Conservation (phyloP, 1,140 invertebrate genomes). For the Gonatopus flavifemur region DNA sequence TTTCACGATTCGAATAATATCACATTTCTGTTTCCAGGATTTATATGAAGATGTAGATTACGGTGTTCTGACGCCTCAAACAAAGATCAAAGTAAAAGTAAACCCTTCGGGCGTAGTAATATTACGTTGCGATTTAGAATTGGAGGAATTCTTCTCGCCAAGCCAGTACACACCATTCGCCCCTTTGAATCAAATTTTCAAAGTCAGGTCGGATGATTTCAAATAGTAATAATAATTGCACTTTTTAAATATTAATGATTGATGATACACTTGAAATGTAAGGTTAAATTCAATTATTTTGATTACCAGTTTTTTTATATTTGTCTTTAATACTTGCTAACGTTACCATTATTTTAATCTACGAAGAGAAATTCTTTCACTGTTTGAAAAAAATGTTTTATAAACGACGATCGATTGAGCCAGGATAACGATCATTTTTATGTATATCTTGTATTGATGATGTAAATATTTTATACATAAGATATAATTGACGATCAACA, state of each 20-base stretch:
- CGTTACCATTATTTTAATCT: too few relatives aligned
- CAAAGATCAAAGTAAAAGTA: slow-evolving; percentile 89
- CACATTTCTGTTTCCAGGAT: slow-evolving; percentile 63
- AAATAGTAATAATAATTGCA: slow-evolving; percentile 40
- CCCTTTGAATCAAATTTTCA: slow-evolving; percentile 64
- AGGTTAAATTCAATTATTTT: too few relatives aligned
- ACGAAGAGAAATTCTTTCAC: too few relatives aligned
- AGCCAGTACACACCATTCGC: slow-evolving; percentile 64
- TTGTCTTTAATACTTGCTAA: too few relatives aligned
- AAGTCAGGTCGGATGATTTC: slow-evolving; percentile 53
- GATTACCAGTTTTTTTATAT: too few relatives aligned
- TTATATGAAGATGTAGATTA: slow-evolving; percentile 85
- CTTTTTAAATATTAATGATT: slow-evolving; percentile 11
- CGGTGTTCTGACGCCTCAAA: slow-evolving; percentile 78
- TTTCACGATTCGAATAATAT: background rate
- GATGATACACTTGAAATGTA: too few relatives aligned
- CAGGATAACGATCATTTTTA: too few relatives aligned
- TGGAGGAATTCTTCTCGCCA: slow-evolving; percentile 59
- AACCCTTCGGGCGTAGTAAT: slow-evolving; percentile 92
- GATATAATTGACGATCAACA: background rate
- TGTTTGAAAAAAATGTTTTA: too few relatives aligned
- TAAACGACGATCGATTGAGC: too few relatives aligned
- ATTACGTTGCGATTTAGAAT: slow-evolving; percentile 76
- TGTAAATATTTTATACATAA: too few relatives aligned
- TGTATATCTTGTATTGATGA: too few relatives aligned